Conservation (phyloP, 2,888 invertebrate species). For the Epinotia ramella region DNA sequence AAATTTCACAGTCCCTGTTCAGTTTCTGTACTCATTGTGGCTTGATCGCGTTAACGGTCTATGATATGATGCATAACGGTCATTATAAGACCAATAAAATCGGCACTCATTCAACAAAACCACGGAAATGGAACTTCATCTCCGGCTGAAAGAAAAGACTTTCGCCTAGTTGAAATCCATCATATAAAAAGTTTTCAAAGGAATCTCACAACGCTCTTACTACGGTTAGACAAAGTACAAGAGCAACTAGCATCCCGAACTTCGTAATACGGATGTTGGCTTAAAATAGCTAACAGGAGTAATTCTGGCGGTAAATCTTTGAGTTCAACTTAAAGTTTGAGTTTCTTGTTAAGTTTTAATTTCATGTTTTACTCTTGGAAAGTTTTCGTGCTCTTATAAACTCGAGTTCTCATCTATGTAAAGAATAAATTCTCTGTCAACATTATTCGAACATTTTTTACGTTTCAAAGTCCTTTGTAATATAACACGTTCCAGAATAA, state of each 20-base stretch:
- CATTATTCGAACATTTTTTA: neutral
- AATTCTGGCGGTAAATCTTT: slow-evolving; percentile 32
- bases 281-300: slow-evolving; percentile 21
- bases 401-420: neutral
- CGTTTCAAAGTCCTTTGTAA: neutral
- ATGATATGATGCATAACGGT: too few species aligned
- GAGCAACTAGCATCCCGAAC: neutral
- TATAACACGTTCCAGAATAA: too few species aligned
- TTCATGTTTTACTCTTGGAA: slow-evolving; percentile 22
- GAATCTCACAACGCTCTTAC: neutral
- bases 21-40: too few species aligned
- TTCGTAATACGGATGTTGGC: slow-evolving; percentile 23
- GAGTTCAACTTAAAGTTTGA: slow-evolving; percentile 33
- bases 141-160: neutral
- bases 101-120: neutral
- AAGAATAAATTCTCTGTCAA: neutral
- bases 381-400: slow-evolving; percentile 18
- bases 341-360: slow-evolving; percentile 35
- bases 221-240: neutral
- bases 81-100: neutral
- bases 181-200: neutral
- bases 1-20: too few species aligned
- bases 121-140: neutral
- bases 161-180: neutral
- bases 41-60: too few species aligned